phyloP scores from a whole-genome alignment of 2,888 invertebrate genomes.

The Nebria brevicollis region DNA sequence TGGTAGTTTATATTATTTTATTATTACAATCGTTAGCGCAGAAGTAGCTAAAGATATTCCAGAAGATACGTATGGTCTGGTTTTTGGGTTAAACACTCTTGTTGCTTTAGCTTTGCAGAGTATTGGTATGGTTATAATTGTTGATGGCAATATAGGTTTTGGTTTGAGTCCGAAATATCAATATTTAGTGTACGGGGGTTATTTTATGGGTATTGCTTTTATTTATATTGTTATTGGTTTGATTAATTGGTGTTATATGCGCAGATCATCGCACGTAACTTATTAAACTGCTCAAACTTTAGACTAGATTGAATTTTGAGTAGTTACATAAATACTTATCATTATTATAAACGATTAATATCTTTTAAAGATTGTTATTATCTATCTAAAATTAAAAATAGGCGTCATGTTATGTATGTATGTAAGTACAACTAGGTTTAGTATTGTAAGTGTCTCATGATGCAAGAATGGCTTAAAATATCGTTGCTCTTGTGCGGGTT shows the following conservation, averaged over 20 bases:
- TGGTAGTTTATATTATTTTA: conserved; percentile 83
- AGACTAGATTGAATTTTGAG: too few relatives aligned
- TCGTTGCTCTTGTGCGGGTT: conserved; percentile 80
- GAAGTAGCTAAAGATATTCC: conserved; percentile 85
- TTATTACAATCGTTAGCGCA: conserved; percentile 85
- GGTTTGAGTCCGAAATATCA: conserved; percentile 67
- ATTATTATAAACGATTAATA: too few relatives aligned
- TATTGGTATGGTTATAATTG: conserved; percentile 71
- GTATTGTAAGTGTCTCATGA: conserved; percentile 51
- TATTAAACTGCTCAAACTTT: too few relatives aligned
- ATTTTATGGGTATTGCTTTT: conserved; percentile 71
- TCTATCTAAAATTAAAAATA: too few relatives aligned
- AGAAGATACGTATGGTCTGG: conserved; percentile 87
- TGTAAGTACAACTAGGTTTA: neutral
- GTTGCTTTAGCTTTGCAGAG: conserved; percentile 82
- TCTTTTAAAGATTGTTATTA: too few relatives aligned
- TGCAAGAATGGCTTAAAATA: conserved; percentile 76
- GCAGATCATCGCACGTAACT: neutral
- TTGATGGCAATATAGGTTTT: conserved; percentile 61
- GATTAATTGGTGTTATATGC: conserved; percentile 53
- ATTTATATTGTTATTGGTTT: conserved; percentile 67
- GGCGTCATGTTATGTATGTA: too few relatives aligned
- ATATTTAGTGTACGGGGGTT: conserved; percentile 77
- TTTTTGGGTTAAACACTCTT: conserved; percentile 91
- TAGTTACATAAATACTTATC: too few relatives aligned